Base-by-base conservation (phyloP, 2,113 vertebrate species). In the Phyllostomus hastatus region DNA sequence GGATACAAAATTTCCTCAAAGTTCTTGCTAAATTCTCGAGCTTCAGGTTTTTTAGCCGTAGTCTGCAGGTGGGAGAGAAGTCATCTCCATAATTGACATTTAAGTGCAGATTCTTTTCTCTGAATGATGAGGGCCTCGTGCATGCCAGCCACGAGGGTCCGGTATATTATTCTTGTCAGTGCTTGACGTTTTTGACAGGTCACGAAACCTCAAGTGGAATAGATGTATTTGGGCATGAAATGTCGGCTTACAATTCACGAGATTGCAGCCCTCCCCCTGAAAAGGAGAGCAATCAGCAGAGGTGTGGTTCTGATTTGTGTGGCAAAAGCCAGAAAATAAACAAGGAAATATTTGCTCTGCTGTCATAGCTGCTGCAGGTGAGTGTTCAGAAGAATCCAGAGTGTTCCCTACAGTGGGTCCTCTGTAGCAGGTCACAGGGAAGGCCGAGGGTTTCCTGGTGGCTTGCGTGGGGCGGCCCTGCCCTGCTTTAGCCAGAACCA, bases 31-130 rank as follows among this genome's bases (percentile, higher is more conserved):
- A 50, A 50, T 69, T 67, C 38, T 88, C 78, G 46, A 78, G n/a
- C 61, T 91, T 59, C 2, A 38, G 17, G 17, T 28, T 50, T 41
- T 28, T 69, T 12, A 57, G 61, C 20, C 16, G 20, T 48, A 31
- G 46, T 26, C 31, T 82, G 35, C n/a, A 41, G 75, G 52, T 76
- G 35, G 57, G 33, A 20, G 46, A 70, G 70, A 61, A 57, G 28
- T 57, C 67, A 67, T 54, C 88, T 54, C 78, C 22, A 5, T 80
- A 83, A 90, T 11, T 93, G 87, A 59, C 83, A 52, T 54, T 76
- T n/a, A 76, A 90, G 61, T 16, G 8, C 43, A 88, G 4, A 11
- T 59, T 82, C 48, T 69, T 38, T 84, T 69, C 66, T 84, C 52
- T 5, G 86, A 61, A n/a, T 43, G 72, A 41, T 67, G 41, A 89